A percentile compares a stretch with the other conserved stretches of the same genome.
Evolutionary conservation across 2,113 vertebrate genomes (phyloP).

Genomic region (Eleginops maclovinus): DNA sequence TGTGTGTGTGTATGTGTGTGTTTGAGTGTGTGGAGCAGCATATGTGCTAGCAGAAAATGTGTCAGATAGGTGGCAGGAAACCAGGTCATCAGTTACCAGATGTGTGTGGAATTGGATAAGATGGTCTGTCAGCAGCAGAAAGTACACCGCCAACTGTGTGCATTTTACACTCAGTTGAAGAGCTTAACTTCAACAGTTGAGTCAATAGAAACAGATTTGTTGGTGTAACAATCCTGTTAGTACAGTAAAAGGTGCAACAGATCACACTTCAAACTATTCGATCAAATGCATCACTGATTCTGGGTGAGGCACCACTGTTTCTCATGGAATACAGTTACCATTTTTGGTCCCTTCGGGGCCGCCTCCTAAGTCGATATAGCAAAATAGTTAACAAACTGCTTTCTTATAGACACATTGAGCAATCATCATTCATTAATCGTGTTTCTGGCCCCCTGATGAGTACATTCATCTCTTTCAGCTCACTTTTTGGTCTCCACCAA

Average conservation of each 20-base stretch:
- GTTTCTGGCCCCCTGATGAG: background rate
- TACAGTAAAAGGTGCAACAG: background rate
- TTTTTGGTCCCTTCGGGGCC: background rate
- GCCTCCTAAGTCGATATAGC: background rate
- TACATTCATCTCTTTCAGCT: background rate
- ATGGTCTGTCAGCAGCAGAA: slow-evolving; percentile 40
- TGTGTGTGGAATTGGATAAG: slow-evolving; percentile 46
- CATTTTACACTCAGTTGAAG: slow-evolving; percentile 15
- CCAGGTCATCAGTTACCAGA: slow-evolving; percentile 68
- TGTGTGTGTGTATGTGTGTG: slow-evolving; percentile 9
- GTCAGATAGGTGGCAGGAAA: slow-evolving; percentile 77
- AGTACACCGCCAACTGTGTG: slow-evolving; percentile 34
- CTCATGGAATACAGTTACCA: background rate
- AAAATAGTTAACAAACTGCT: background rate
- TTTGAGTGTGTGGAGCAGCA: slow-evolving; percentile 43
- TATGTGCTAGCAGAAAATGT: slow-evolving; percentile 77
- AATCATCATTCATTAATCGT: background rate
- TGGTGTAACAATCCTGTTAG: background rate
- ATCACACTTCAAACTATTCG: background rate
- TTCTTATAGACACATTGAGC: background rate
- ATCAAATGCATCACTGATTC: background rate
- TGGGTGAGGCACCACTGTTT: background rate
- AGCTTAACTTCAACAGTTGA: background rate
- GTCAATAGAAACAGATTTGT: background rate
- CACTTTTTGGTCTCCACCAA: background rate